These are phyloP conservation scores for Chlorodrepanis virens DNA, from an alignment of 2,113 vertebrate genomes.

Conservation along the genomic window DNA sequence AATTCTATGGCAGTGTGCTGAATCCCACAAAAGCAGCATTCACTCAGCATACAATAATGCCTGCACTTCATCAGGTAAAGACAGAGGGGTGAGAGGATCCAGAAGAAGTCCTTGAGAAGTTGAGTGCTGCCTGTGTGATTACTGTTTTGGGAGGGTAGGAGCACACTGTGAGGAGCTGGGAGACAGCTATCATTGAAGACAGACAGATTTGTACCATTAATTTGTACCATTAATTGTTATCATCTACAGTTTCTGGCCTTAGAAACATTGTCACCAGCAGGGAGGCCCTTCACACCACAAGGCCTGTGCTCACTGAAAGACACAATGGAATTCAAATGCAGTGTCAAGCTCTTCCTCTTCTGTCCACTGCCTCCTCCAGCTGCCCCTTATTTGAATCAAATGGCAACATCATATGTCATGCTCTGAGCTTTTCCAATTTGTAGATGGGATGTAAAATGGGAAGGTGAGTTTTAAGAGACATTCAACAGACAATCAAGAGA, in stretches of 20 bases:
- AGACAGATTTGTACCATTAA: neutral
- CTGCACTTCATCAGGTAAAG: neutral
- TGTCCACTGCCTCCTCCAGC: neutral
- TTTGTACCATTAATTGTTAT: neutral
- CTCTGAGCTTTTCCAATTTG: neutral
- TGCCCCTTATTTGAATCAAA: neutral
- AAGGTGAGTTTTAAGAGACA: neutral
- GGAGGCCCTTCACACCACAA: neutral
- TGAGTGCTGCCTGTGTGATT: neutral
- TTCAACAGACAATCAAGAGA: neutral
- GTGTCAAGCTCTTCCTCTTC: neutral
- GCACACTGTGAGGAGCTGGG: neutral
- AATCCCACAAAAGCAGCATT: neutral
- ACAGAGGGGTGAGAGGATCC: neutral
- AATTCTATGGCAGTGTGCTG: neutral
- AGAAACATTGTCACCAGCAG: neutral
- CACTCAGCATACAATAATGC: neutral
- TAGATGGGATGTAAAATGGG: neutral
- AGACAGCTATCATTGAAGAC: fast-evolving
- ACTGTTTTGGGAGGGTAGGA: fast-evolving
- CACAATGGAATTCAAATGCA: neutral
- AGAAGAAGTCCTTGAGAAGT: neutral
- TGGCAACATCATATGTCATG: neutral
- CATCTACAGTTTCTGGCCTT: neutral
- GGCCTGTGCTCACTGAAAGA: neutral